Evolutionary conservation across 2,888 invertebrate species (phyloP), one percentile per base, ranked within the genome.

Genomic region (Drosophila colorata): DNA sequence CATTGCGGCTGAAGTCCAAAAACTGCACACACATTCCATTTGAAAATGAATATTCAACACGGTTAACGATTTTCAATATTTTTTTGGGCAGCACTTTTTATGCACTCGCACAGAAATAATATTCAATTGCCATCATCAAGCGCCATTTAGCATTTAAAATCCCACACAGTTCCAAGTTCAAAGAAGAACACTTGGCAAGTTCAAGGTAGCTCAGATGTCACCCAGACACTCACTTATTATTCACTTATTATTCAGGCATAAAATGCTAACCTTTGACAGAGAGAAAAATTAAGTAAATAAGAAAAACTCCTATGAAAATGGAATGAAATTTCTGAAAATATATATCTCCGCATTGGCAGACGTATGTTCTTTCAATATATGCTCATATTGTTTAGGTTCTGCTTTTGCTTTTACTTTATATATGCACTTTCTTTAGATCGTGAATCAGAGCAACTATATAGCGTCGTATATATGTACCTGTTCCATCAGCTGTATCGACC

Each of bases 91-190:
- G 65, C 61, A 51, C 43, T 58, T 53, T 56, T 51, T 52, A 48
- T 84, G 81, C 85, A 82, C 69, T 75, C 75, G 85, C 70, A 69
- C 61, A 69, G 74, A 76, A 66, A 52, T 51, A 52, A 59, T 58
- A 56, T 69, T 71, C 57, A 68, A 74, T 74, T 76, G 77, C 52
- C 68, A 68, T 72, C 74, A 74, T 74, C 72, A 76, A 63, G 76
- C 49, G 67, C 60, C 58, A 66, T 69, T 58, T 47, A 52, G 51
- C 23, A 61, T 23, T 49, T 35, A 28, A 33, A 67, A 25, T 52
- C 40, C 48, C 65, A 46, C 56, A 46, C 41, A 66, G 46, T 18
- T 47, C 25, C 67, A 59, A 57, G 58, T 67, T 41, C 46, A 51
- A 35, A 20, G 23, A 25, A 58, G 28, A 52, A 35, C 58, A 41